These are phyloP conservation scores for Pristionchus fissidentatus DNA, from an alignment of 2,888 invertebrate species.

Conservation along the genomic window DNA sequence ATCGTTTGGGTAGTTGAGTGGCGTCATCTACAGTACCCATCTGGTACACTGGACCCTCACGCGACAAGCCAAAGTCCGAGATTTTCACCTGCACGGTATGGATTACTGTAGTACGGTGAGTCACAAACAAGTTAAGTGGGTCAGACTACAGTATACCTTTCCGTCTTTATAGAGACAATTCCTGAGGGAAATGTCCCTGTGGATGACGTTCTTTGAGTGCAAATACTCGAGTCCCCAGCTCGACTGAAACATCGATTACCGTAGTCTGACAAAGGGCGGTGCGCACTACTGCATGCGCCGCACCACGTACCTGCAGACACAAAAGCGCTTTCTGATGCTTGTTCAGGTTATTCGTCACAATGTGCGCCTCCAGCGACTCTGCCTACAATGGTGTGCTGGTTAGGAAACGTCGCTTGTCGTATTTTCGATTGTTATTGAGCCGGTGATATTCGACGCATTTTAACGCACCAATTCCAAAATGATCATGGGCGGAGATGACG, in stretches of 20 bases:
- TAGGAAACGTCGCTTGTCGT: constrained; percentile 16
- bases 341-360: constrained; percentile 54
- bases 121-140: not conserved
- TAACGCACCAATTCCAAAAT: constrained; percentile 61
- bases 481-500: constrained; percentile 59
- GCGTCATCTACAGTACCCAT: constrained; percentile 52
- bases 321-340: constrained; percentile 56
- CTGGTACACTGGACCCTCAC: constrained; percentile 54
- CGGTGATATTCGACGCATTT: not conserved
- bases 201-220: constrained; percentile 46
- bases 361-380: constrained; percentile 57
- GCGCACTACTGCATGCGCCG: too few relatives aligned
- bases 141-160: constrained; percentile 45
- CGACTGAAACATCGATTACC: constrained; percentile 12
- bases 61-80: constrained; percentile 55
- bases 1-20: constrained; percentile 49
- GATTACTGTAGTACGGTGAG: not conserved
- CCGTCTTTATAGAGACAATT: constrained; percentile 49
- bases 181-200: constrained; percentile 45
- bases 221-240: constrained; percentile 53
- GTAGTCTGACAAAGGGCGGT: not conserved
- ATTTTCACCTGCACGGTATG: constrained; percentile 57
- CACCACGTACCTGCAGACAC: constrained; percentile 54
- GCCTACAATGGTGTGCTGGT: constrained; percentile 16
- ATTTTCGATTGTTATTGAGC: not conserved